Percentiles rank a stretch among this genome's conserved stretches.
Conservation (phyloP, 2,888 invertebrate species). For the Drosophila ezoana region DNA sequence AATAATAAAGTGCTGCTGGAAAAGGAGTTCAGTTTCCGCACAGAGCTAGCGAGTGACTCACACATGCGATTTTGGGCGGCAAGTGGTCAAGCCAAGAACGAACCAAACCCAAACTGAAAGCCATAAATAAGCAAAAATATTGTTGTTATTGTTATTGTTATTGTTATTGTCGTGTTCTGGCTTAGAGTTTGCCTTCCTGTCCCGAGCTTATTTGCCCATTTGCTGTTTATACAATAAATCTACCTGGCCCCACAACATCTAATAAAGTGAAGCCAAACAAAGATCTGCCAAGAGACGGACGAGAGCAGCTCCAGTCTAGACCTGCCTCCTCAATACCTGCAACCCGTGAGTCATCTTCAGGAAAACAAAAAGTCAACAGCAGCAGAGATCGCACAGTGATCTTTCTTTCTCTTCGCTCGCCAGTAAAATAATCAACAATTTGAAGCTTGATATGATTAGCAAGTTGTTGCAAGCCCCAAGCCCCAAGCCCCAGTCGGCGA, state of each 20-base stretch:
- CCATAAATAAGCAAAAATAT: conserved; percentile 73
- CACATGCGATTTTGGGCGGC: conserved; percentile 43
- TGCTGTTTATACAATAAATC: conserved; percentile 73
- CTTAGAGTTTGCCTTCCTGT: conserved; percentile 46
- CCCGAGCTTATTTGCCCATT: conserved; percentile 65
- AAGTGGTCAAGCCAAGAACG: conserved; percentile 60
- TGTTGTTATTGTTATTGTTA: conserved; percentile 13
- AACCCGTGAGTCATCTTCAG: conserved; percentile 56
- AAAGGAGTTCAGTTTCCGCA: conserved; percentile 72
- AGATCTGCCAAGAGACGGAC: conserved; percentile 34
- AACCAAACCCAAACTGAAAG: conserved; percentile 47
- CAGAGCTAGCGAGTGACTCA: conserved; percentile 61
- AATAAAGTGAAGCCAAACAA: conserved; percentile 57
- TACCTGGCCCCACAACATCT: conserved; percentile 66
- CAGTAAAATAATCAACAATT: conserved; percentile 64
- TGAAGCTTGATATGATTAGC: conserved; percentile 77
- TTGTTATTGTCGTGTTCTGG: conserved; percentile 16
- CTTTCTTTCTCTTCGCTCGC: conserved; percentile 34
- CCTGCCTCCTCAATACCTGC: conserved; percentile 35
- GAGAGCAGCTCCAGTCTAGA: conserved; percentile 4
- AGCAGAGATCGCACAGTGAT: conserved; percentile 22
- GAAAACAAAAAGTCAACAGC: conserved; percentile 29
- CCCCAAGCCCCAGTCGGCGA: neutral
- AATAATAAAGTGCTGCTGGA: conserved; percentile 63
- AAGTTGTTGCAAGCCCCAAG: conserved; percentile 47